These are phyloP conservation scores for Dreissena polymorpha DNA, from an alignment of 1,140 invertebrate species.

Conservation along the genomic window DNA sequence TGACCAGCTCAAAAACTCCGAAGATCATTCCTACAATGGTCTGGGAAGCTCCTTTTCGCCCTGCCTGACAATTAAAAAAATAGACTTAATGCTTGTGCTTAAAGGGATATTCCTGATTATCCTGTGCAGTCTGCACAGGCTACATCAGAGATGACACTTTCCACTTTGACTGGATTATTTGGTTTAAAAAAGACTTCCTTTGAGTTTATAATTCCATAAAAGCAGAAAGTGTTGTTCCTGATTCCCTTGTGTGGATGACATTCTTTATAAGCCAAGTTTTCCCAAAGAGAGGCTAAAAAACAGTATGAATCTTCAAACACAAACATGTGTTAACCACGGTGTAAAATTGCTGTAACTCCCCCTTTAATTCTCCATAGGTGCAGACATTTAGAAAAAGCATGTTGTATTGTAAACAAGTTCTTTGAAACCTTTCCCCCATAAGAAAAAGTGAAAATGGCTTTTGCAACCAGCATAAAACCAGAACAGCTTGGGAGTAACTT, in stretches of 20 bases:
- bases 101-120: slow-evolving; percentile 19
- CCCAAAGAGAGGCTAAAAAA: too few species aligned
- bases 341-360: too few species aligned
- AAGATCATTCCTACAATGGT: slow-evolving; percentile 96
- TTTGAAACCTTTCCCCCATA: too few species aligned
- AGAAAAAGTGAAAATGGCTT: too few species aligned
- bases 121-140: background rate
- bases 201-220: background rate
- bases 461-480: too few species aligned
- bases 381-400: too few species aligned
- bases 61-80: slow-evolving; percentile 85
- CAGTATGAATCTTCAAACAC: too few species aligned
- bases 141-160: background rate
- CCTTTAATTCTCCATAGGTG: too few species aligned
- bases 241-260: background rate
- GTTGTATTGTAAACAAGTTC: too few species aligned
- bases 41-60: slow-evolving; percentile 90
- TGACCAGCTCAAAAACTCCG: slow-evolving; percentile 94
- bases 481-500: too few species aligned
- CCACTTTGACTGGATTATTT: background rate
- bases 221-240: background rate
- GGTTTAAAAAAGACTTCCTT: background rate
- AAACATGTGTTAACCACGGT: too few species aligned
- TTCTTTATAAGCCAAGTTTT: background rate
- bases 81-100: too few species aligned